These are phyloP conservation scores for Anorthoa munda DNA, from an alignment of 2,888 invertebrate genomes.

Conservation along the genomic window DNA sequence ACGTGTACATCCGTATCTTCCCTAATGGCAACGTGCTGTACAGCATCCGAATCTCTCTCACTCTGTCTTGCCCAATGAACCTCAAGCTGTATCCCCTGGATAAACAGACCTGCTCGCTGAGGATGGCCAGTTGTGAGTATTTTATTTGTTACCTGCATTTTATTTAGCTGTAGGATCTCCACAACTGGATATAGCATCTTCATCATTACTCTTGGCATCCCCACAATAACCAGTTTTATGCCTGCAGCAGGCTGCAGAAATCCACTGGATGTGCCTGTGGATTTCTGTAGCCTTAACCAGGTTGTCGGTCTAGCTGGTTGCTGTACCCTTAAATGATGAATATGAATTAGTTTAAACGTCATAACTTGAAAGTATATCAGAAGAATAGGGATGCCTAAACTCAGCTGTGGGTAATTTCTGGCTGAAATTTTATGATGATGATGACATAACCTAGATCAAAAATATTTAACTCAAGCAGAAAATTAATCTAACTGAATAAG, in stretches of 20 bases:
- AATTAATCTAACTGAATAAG: conserved; percentile 12
- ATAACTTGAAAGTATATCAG: no score
- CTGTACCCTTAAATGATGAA: neutral
- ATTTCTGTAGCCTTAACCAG: neutral
- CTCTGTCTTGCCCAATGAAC: conserved; percentile 99
- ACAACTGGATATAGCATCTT: neutral
- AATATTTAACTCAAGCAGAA: neutral
- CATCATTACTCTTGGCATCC: no score
- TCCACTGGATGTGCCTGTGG: neutral
- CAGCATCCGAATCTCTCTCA: conserved; percentile 99
- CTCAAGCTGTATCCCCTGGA: conserved; percentile 99
- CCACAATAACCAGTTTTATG: neutral
- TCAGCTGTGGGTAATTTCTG: no score
- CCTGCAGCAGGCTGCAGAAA: no score
- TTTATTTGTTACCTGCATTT: neutral
- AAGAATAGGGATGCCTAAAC: no score
- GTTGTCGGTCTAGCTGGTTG: neutral
- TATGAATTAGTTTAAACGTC: no score
- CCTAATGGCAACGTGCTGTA: conserved; percentile 98
- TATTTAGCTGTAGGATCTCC: neutral
- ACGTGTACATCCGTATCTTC: conserved; percentile 99
- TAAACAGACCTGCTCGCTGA: conserved; percentile 97
- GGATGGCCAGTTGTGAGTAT: conserved; percentile 99
- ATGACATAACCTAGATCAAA: neutral
- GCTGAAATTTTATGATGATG: no score